Conservation (phyloP, 2,888 invertebrate genomes). For the Archips crataeganus region DNA sequence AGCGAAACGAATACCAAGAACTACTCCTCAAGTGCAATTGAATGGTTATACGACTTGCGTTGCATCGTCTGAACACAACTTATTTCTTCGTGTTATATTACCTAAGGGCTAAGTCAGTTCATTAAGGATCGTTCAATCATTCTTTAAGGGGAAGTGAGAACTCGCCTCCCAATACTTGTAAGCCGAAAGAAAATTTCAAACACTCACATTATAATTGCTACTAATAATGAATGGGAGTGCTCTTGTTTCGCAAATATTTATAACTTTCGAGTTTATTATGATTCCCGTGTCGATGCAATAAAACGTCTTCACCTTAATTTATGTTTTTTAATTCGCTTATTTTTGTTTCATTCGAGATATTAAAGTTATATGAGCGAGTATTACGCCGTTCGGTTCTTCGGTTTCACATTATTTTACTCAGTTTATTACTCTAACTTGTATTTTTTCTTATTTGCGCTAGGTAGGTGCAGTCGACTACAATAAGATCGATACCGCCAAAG, state of each 20-base stretch:
- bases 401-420: conserved; percentile 44
- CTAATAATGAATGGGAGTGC: background rate
- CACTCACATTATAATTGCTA: background rate
- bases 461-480: too few relatives aligned
- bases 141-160: conserved; percentile 60
- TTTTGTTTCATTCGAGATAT: conserved; percentile 28
- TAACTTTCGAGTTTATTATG: conserved; percentile 4
- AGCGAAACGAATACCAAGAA: conserved; percentile 50
- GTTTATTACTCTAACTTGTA: conserved; percentile 43
- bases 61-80: conserved; percentile 58
- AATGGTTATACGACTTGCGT: conserved; percentile 54
- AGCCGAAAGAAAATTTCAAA: background rate
- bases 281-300: background rate
- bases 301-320: conserved; percentile 31
- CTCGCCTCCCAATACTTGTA: conserved; percentile 42
- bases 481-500: too few relatives aligned
- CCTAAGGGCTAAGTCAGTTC: conserved; percentile 73
- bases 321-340: conserved; percentile 24
- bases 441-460: conserved; percentile 38
- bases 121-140: conserved; percentile 78
- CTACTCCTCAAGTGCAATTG: conserved; percentile 46
- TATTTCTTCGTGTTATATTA: conserved; percentile 66
- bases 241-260: background rate
- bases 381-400: conserved; percentile 40
- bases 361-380: conserved; percentile 32